Evolutionary conservation across 2,113 vertebrate species (phyloP).

Genomic region (Scopus umbretta): DNA sequence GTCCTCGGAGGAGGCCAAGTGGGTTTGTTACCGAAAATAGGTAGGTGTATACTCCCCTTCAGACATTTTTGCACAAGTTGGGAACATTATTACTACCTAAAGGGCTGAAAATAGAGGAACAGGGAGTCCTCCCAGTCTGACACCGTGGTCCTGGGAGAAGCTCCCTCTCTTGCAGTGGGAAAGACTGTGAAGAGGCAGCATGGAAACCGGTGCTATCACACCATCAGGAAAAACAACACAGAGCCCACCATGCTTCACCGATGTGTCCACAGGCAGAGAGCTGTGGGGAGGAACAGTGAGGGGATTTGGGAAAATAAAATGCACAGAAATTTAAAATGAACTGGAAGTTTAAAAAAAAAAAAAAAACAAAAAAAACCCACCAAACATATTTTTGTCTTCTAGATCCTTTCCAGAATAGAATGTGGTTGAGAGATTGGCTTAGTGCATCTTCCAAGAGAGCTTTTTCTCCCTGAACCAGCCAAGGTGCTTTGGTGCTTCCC

Average conservation of each 20-base stretch:
- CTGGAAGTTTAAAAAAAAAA: not conserved
- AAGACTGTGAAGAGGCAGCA: not conserved
- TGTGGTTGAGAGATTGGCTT: not conserved
- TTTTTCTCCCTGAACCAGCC: not conserved
- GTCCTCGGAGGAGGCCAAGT: not conserved
- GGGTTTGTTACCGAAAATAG: not conserved
- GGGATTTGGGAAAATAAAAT: not conserved
- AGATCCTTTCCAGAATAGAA: not conserved
- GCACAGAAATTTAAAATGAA: not conserved
- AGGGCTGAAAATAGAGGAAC: not conserved
- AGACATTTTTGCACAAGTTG: rapidly evolving
- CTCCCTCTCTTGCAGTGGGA: not conserved
- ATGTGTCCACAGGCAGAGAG: not conserved
- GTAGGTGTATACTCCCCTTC: rapidly evolving
- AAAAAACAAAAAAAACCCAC: too few relatives aligned
- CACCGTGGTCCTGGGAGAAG: not conserved
- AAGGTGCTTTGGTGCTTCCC: not conserved
- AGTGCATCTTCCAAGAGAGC: not conserved
- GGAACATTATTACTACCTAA: not conserved
- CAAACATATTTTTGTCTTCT: not conserved
- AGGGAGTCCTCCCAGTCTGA: not conserved
- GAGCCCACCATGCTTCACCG: not conserved
- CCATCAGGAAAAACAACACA: not conserved
- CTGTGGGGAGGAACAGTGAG: not conserved
- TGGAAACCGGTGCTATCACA: not conserved